These are phyloP conservation scores for Galerucella calmariensis DNA, from an alignment of 2,888 invertebrate species.

Conservation along the genomic window DNA sequence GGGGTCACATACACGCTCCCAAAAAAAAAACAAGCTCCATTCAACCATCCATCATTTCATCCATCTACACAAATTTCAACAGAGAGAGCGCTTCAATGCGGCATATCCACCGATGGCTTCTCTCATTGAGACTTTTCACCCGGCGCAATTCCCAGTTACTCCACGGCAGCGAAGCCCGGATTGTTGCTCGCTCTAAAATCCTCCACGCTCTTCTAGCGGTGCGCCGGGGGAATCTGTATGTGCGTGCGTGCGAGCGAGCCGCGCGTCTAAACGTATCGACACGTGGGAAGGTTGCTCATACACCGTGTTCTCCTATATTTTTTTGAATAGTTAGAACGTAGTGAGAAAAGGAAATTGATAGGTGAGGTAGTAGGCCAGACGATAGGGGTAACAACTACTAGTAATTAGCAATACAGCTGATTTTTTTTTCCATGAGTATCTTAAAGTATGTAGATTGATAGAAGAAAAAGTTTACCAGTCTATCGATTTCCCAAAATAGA, in stretches of 20 bases:
- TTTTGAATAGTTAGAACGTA: background rate
- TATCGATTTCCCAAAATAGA: no score
- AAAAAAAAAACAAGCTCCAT: background rate
- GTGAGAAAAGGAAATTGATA: background rate
- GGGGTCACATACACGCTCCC: no score
- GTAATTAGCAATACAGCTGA: no score
- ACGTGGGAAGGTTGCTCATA: conserved; percentile 11
- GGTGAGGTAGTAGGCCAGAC: background rate
- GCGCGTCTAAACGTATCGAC: background rate
- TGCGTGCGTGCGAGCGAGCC: background rate
- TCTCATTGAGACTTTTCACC: conserved; percentile 39
- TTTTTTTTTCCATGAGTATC: no score
- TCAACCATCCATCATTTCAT: conserved; percentile 3
- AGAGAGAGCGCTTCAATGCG: conserved; percentile 49
- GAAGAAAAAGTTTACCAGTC: no score
- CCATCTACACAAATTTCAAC: conserved; percentile 9
- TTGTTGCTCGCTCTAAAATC: conserved; percentile 41
- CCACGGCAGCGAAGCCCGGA: conserved; percentile 52
- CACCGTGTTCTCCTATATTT: background rate
- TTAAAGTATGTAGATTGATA: no score
- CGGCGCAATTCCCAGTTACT: conserved; percentile 50
- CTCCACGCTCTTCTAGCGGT: background rate
- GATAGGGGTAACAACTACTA: background rate
- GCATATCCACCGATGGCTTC: conserved; percentile 41
- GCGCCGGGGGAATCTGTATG: background rate